phyloP scores from a whole-genome alignment of 2,113 vertebrate genomes.

The Corythoichthys intestinalis region DNA sequence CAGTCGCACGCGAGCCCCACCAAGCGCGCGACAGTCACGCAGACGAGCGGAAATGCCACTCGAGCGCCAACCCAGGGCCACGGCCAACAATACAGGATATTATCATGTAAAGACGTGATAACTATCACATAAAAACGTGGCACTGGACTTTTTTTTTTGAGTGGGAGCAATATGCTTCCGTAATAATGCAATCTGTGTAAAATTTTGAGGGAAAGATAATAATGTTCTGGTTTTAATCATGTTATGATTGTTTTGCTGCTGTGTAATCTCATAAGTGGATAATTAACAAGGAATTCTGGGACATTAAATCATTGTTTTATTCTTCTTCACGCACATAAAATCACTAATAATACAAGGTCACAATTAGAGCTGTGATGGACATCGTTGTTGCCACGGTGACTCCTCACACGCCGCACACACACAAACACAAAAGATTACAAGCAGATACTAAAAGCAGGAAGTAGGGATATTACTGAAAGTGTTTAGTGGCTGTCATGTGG shows the following conservation, averaged over 20 bases:
- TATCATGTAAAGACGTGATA: too few relatives aligned
- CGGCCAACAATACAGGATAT: too few relatives aligned
- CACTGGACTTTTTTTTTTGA: too few relatives aligned
- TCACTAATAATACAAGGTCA: neutral
- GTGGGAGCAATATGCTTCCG: too few relatives aligned
- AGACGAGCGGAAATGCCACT: too few relatives aligned
- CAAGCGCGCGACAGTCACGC: too few relatives aligned
- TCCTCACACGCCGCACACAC: conserved; percentile 4
- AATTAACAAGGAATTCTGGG: neutral
- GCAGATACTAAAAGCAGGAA: neutral
- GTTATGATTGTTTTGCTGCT: neutral
- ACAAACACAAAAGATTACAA: neutral
- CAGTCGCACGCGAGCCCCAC: too few relatives aligned
- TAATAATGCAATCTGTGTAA: neutral
- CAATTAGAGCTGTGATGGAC: neutral
- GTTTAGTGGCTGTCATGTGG: neutral
- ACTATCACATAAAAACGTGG: too few relatives aligned
- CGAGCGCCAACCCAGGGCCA: too few relatives aligned
- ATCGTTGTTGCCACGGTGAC: neutral
- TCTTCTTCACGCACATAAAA: neutral
- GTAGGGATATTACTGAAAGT: neutral
- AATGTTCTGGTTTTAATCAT: neutral
- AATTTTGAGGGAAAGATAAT: neutral
- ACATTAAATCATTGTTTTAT: neutral
- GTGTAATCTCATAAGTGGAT: neutral